Base-by-base conservation (phyloP, 2,888 invertebrate genomes). In the Oeneis ivallda region DNA sequence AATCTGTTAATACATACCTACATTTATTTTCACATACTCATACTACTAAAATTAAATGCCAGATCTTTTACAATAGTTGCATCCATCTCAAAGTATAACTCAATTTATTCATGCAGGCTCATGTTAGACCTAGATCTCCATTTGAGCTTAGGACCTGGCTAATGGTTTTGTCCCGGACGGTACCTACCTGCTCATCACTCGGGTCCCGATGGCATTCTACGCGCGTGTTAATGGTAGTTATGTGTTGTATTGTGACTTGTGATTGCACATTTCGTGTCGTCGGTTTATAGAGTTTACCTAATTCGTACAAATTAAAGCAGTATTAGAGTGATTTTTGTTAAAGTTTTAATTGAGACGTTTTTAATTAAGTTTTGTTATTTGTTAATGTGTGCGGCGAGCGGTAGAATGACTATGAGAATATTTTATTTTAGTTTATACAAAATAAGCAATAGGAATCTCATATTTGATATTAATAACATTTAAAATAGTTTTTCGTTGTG, bases 241-340 rank as follows among this genome's bases (percentile, higher is more conserved):
- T 59, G 59, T 70, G 67, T 72, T 80, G 79, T 84, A 81, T 84
- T 82, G 82, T 84, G 82, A 83, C 80, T 81, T 79, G 83, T 81
- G 81, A 82, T 81, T 79, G 78, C 79, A 81, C 74, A 80, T 81
- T 84, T 11, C 17, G 80, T 79, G 81, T 85, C 83, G 80, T 79
- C 78, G 75, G 79, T 72, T 54, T 71, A 66, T 74, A 73, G 83
- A 83, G 80, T 83, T 87, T 87, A 88, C 87, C 86, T 87, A 86
- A 88, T 89, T 89, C 87, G 92, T 92, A 91, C 92, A 92, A 91
- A 92, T 88, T 85, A 85, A 85, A 56, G 89, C 91, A 92, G 92
- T 92, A 92, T 92, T 92, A 92, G 86, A 88, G 90, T 91, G 91
- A 91, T 92, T 92, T 61, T 90, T 90, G 90, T 92, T 91, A 92